Evolutionary conservation across 2,113 vertebrate genomes (phyloP).

Genomic region (Perccottus glenii): DNA sequence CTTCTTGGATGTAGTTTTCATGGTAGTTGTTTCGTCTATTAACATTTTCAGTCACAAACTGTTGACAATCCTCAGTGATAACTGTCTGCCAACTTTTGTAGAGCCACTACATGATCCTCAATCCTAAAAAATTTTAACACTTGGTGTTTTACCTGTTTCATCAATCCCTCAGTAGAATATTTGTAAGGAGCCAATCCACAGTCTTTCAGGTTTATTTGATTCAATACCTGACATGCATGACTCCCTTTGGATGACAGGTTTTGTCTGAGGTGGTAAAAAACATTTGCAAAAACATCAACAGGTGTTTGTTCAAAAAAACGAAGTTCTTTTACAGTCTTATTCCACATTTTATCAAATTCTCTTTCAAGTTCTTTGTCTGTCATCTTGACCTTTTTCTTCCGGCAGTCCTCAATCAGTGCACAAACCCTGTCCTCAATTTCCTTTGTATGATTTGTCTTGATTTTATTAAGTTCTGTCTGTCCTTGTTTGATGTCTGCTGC

Average conservation of each 20-base stretch:
- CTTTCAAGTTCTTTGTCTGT: conserved; percentile 2
- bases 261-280: not conserved
- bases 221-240: not conserved
- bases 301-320: not conserved
- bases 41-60: not conserved
- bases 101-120: not conserved
- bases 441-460: conserved; percentile 42
- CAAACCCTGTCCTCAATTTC: conserved; percentile 23
- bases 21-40: conserved; percentile 1
- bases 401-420: conserved; percentile 4
- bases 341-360: conserved; percentile 8
- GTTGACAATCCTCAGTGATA: not conserved
- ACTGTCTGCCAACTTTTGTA: not conserved
- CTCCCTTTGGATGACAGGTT: not conserved
- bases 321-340: conserved; percentile 4
- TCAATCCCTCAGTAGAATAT: not conserved
- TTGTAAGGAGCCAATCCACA: not conserved
- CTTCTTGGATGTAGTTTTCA: conserved; percentile 13
- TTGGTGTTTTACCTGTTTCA: not conserved
- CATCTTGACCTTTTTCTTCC: not conserved
- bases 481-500: conserved; percentile 30
- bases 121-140: not conserved
- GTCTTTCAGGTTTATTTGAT: not conserved
- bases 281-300: not conserved
- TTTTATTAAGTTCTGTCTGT: conserved; percentile 35